Base-by-base conservation (phyloP, 2,113 vertebrate species). In the Oophaga pumilio region DNA sequence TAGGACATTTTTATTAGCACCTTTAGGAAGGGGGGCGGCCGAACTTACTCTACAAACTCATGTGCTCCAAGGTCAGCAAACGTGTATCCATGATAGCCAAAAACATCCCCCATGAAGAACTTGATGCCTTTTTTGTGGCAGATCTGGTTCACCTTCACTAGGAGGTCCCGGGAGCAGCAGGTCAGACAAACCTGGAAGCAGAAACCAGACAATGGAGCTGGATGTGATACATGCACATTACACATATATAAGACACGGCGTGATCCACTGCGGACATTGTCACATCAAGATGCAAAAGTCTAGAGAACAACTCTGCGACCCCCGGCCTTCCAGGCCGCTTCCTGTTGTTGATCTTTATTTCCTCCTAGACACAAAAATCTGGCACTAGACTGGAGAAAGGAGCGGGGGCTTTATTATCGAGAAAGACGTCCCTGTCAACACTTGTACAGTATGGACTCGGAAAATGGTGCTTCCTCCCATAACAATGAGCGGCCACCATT, bases 31-130 rank as follows among this genome's bases (percentile, higher is more conserved):
- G 33, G 33, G 0, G 33, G 33, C 5, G 53, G 18, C 8, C n/a
- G 22, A 5, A 97, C 98, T 96, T 92, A 99, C 98, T 98, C 98
- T 0, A 99, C 96, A 14, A 97, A 99, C 88, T 96, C 95, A 88
- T 99, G 96, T 33, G 96, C 95, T 77, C 97, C 97, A 0, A 99
- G 95, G 92, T 99, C 94, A 2, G 96, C 95, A 90, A 99, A 99
- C 94, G 96, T 97, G 91, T 96, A 98, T 74, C 98, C 98, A 0
- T 97, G 97, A 93, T 98, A 99, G 89, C 98, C 98, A 1, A 96
- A 96, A 13, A 98, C 95, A 13, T 98, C 96, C 0, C 98, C 97
- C 0, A 95, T 94, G 89, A 99, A 99, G 88, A 99, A 97, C 83
- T 98, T 98, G 90, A 98, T 88, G 85, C 94, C 94, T 66, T 91